phyloP scores from a whole-genome alignment of 1,140 invertebrate species.

The Dryas iulia region DNA sequence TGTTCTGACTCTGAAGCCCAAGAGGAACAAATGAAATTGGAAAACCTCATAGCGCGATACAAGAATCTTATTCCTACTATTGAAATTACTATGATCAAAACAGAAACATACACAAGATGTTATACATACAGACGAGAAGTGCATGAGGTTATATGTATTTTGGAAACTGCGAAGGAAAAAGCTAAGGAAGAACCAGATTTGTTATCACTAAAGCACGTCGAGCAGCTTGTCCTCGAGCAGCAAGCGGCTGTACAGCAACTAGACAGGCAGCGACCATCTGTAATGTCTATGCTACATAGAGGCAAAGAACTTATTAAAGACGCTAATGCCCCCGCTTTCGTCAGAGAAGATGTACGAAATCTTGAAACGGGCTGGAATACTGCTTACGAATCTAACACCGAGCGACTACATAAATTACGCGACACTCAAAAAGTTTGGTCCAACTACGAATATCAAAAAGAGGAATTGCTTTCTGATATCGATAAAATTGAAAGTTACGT shows the following conservation, averaged over 20 bases:
- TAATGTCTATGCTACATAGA: conserved; percentile 94
- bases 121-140: conserved; percentile 95
- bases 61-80: conserved; percentile 95
- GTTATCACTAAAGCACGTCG: conserved; percentile 87
- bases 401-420: conserved; percentile 91
- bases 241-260: conserved; percentile 90
- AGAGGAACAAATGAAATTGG: conserved; percentile 89
- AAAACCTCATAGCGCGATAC: conserved; percentile 91
- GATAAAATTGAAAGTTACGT: conserved; percentile 91
- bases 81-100: conserved; percentile 95
- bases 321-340: conserved; percentile 91
- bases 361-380: conserved; percentile 94
- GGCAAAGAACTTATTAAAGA: conserved; percentile 94
- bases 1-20: conserved; percentile 89
- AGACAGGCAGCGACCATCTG: conserved; percentile 91
- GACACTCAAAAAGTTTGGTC: conserved; percentile 92
- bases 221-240: conserved; percentile 88
- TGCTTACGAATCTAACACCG: conserved; percentile 90
- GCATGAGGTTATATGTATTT: conserved; percentile 88
- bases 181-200: conserved; percentile 83
- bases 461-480: conserved; percentile 89
- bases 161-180: conserved; percentile 88
- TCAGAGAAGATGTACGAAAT: conserved; percentile 90
- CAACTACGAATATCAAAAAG: conserved; percentile 92
- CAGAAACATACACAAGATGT: conserved; percentile 94